These are phyloP conservation scores for Emys orbicularis DNA, from an alignment of 2,797 vertebrate species.

Conservation along the genomic window DNA sequence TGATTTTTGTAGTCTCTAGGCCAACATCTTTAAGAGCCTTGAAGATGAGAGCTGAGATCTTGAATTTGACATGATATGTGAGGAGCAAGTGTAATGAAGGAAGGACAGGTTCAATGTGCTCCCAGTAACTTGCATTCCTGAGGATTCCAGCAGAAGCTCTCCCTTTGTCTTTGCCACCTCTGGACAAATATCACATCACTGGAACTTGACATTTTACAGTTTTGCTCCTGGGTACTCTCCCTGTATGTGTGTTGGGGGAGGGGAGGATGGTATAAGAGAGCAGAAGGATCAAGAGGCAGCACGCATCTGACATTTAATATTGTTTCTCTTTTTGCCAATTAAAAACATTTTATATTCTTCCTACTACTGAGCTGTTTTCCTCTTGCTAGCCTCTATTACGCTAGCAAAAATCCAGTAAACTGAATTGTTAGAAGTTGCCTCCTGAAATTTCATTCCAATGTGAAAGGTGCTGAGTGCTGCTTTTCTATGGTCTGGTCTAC, in stretches of 20 bases:
- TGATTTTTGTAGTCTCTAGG: background rate
- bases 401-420: background rate
- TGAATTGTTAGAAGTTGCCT: background rate
- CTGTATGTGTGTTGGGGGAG: background rate
- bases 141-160: background rate
- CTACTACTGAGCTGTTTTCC: background rate
- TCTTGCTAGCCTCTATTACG: background rate
- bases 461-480: background rate
- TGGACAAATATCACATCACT: background rate
- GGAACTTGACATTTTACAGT: background rate
- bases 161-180: background rate
- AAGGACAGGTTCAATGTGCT: background rate
- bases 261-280: background rate
- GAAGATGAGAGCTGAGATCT: background rate
- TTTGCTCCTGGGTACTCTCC: background rate
- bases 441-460: background rate
- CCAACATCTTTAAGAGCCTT: background rate
- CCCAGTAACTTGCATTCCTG: conserved; percentile 1
- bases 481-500: background rate
- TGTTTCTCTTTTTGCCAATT: background rate
- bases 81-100: background rate
- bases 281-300: background rate
- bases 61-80: background rate
- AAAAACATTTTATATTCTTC: background rate
- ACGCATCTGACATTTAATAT: background rate